phyloP scores from a whole-genome alignment of 2,797 vertebrate genomes.

The Smutsia temminckii region DNA sequence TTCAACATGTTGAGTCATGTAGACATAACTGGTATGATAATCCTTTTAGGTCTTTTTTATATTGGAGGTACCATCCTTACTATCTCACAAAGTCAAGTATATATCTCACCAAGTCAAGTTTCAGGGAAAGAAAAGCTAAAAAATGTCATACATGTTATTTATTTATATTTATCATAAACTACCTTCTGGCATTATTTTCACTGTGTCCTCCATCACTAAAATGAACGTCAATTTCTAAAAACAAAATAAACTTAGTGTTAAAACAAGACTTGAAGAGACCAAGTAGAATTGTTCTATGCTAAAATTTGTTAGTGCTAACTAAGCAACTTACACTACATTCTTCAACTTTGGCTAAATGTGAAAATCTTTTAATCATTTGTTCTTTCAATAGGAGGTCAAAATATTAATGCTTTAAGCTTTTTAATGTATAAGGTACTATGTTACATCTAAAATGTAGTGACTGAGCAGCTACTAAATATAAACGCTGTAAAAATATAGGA shows the following conservation, averaged over 20 bases:
- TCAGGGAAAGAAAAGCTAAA: not conserved
- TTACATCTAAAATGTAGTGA: not conserved
- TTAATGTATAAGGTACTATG: not conserved
- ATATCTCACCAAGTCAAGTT: conserved; percentile 23
- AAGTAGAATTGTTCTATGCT: conserved; percentile 1
- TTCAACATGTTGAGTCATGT: not conserved
- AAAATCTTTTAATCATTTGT: not conserved
- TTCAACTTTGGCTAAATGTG: not conserved
- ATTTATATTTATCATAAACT: conserved; percentile 8
- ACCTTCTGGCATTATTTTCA: not conserved
- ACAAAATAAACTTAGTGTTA: conserved; percentile 11
- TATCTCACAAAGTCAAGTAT: not conserved
- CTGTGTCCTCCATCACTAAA: not conserved
- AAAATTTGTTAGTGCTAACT: not conserved
- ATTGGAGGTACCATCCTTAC: not conserved
- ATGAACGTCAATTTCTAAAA: not conserved
- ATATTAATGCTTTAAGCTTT: conserved; percentile 7
- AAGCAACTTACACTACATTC: not conserved
- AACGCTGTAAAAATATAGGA: not conserved
- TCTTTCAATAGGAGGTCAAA: not conserved
- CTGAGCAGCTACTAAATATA: not conserved
- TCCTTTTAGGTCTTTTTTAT: not conserved
- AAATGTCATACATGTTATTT: not conserved
- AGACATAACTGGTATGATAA: not conserved
- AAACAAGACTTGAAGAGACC: not conserved